Base-by-base conservation (phyloP, 2,888 invertebrate genomes). In the Scelioninae gen. 1 region DNA sequence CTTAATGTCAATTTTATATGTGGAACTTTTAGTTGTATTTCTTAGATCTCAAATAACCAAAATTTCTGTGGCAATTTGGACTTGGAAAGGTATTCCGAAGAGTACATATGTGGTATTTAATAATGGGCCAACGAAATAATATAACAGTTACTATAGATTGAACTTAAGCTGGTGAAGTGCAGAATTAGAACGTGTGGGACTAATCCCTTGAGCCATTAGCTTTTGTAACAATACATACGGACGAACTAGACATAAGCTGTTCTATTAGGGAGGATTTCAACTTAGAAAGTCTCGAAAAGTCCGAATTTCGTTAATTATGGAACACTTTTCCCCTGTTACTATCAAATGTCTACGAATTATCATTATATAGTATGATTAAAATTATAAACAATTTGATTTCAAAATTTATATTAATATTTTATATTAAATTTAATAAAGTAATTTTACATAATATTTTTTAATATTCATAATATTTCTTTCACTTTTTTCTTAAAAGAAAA, bases 151-250 rank as follows among this genome's bases (percentile, higher is more conserved):
- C 58, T 43, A 58, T 43, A 58, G 58, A 58, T 40, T 23, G 43
- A n/a, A 58, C 40, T 58, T 58, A 58, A 58, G 58, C 58, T 40
- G 58, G 40, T 40, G 43, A 58, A 40, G 58, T 40, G 40, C 23
- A 58, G 58, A 58, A 43, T 40, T 58, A 58, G 58, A 58, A 43
- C 40, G 58, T 58, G 58, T 40, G 43, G 58, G 43, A 43, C 58
- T 58, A 58, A 55, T 58, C 58, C 55, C 34, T 55, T 55, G 55
- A 58, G 58, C 58, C 58, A 58, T 58, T 58, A 58, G 58, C 58
- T 58, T 58, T 40, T 58, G 58, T 40, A 58, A 58, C 40, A 40
- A 58, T 58, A 40, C 40, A 58, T 38, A 40, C 34, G 15, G 15
- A 32, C 34, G 55, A 34, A 55, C 55, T 55, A 55, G 55, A 55